phyloP scores from a whole-genome alignment of 2,888 invertebrate genomes.

The Meandrusa payeni region DNA sequence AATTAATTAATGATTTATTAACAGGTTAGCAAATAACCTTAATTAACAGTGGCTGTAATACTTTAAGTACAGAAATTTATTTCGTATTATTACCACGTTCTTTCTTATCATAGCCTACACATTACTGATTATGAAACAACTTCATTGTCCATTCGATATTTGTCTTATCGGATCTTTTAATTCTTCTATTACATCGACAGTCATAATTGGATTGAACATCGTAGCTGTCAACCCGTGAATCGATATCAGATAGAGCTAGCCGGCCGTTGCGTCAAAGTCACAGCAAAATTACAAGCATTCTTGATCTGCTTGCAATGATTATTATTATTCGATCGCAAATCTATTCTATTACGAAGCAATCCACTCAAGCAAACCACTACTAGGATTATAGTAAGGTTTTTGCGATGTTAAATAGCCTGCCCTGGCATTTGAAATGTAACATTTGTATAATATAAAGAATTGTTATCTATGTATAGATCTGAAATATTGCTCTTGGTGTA shows the following conservation, averaged over 20 bases:
- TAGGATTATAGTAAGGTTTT: slow-evolving; percentile 24
- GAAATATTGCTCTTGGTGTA: slow-evolving; percentile 23
- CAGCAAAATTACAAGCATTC: slow-evolving; percentile 38
- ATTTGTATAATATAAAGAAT: slow-evolving; percentile 23
- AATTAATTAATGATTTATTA: too few relatives aligned
- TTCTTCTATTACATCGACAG: slow-evolving; percentile 46
- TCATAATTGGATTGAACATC: slow-evolving; percentile 56
- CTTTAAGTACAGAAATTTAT: background rate
- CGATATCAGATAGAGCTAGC: slow-evolving; percentile 41
- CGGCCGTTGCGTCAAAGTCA: slow-evolving; percentile 38
- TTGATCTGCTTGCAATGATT: slow-evolving; percentile 39
- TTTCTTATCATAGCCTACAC: background rate
- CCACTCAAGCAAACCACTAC: slow-evolving; percentile 22
- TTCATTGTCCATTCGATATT: slow-evolving; percentile 45
- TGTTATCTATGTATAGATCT: slow-evolving; percentile 25
- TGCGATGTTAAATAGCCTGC: slow-evolving; percentile 17
- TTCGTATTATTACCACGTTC: background rate
- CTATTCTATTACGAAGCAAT: slow-evolving; percentile 31
- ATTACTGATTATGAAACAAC: slow-evolving; percentile 45
- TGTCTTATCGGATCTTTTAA: slow-evolving; percentile 48
- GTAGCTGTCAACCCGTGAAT: slow-evolving; percentile 46
- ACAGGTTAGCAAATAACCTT: background rate
- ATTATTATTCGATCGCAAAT: slow-evolving; percentile 36
- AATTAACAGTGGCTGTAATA: background rate
- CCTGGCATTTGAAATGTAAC: slow-evolving; percentile 25